These are phyloP conservation scores for Drosophila persimilis DNA, from an alignment of 1,140 invertebrate species.

Conservation along the genomic window DNA sequence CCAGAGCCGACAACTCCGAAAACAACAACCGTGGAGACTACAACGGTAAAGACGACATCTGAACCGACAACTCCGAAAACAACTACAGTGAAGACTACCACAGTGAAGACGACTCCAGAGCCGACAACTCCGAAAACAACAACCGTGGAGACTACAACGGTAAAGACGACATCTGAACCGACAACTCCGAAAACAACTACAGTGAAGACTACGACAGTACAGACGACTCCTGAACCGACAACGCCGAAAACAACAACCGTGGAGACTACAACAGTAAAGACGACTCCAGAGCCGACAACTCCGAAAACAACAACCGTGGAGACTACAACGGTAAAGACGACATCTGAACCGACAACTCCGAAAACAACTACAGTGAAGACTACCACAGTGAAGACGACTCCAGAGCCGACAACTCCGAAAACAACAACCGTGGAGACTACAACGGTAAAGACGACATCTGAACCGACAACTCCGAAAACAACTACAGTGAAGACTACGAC, in stretches of 20 bases:
- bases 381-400: neutral
- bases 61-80: neutral
- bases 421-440: neutral
- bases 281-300: neutral
- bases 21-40: neutral
- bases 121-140: neutral
- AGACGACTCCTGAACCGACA: neutral
- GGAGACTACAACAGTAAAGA: neutral
- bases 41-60: neutral
- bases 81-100: neutral
- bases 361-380: neutral
- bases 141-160: neutral
- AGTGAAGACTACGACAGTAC: neutral
- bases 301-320: neutral
- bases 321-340: neutral
- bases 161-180: neutral
- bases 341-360: neutral
- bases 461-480: neutral
- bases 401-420: neutral
- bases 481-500: neutral
- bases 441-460: neutral
- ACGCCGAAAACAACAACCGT: no score
- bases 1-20: neutral
- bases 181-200: neutral
- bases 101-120: neutral